Evolutionary conservation across 1,140 invertebrate species (phyloP).

Genomic region (Hylaeus volcanicus): DNA sequence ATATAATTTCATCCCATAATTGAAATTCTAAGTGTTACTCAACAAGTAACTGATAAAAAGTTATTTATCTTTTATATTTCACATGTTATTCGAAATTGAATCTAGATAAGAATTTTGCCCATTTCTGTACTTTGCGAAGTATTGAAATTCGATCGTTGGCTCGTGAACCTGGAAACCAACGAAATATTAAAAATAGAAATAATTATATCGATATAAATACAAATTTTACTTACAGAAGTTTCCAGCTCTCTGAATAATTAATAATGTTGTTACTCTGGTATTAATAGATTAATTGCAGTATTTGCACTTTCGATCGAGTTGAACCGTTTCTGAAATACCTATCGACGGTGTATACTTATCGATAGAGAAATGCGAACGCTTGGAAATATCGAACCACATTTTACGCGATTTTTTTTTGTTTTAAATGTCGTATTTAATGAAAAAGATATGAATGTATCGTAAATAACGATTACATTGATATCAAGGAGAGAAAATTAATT

Average conservation of each 20-base stretch:
- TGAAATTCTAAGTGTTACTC: too few relatives aligned
- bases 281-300: not conserved
- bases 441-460: not conserved
- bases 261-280: not conserved
- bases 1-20: too few relatives aligned
- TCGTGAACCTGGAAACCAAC: not conserved
- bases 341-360: conserved; percentile 2
- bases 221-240: not conserved
- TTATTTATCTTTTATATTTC: too few relatives aligned
- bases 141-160: not conserved
- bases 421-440: too few relatives aligned
- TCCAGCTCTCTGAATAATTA: too few relatives aligned
- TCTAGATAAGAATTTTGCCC: not conserved
- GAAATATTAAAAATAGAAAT: not conserved
- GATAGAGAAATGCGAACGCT: not conserved
- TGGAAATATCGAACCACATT: not conserved
- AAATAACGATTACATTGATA: not conserved
- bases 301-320: not conserved
- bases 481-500: not conserved
- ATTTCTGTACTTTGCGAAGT: too few relatives aligned
- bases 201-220: not conserved
- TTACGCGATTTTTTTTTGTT: too few relatives aligned
- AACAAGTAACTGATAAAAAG: too few relatives aligned
- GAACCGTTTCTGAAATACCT: not conserved
- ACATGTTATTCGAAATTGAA: not conserved